A percentile compares a stretch with the other conserved stretches of the same genome.
These are phyloP conservation scores for Poecile montanus DNA, from an alignment of 2,797 vertebrate genomes.

Conservation along the genomic window DNA sequence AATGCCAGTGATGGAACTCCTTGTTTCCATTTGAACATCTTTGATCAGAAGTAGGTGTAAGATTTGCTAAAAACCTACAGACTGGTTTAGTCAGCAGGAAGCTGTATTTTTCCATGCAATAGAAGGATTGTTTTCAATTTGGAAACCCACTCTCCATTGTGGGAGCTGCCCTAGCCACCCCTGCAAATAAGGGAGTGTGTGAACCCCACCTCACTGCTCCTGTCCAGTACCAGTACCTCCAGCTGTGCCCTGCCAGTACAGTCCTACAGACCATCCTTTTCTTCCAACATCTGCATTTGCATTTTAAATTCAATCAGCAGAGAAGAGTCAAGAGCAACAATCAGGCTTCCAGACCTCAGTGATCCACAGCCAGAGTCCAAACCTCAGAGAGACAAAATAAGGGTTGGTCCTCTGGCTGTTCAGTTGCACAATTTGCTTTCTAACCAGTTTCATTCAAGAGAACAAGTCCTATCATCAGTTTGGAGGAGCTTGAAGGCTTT, in stretches of 20 bases:
- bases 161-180: background rate
- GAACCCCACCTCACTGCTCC: background rate
- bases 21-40: background rate
- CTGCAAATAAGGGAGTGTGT: accelerated
- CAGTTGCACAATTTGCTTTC: background rate
- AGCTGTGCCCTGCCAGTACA: background rate
- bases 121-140: background rate
- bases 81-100: background rate
- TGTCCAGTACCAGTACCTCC: background rate
- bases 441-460: background rate
- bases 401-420: background rate
- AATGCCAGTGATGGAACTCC: background rate
- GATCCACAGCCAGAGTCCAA: background rate
- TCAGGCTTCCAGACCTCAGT: background rate
- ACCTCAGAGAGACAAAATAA: background rate
- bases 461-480: background rate
- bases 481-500: background rate
- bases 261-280: background rate
- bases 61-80: background rate
- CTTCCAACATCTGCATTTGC: background rate
- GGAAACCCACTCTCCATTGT: background rate
- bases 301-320: background rate
- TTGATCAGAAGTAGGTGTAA: background rate
- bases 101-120: background rate
- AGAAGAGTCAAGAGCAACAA: background rate